phyloP scores from a whole-genome alignment of 1,140 invertebrate species.

The Apis florea region DNA sequence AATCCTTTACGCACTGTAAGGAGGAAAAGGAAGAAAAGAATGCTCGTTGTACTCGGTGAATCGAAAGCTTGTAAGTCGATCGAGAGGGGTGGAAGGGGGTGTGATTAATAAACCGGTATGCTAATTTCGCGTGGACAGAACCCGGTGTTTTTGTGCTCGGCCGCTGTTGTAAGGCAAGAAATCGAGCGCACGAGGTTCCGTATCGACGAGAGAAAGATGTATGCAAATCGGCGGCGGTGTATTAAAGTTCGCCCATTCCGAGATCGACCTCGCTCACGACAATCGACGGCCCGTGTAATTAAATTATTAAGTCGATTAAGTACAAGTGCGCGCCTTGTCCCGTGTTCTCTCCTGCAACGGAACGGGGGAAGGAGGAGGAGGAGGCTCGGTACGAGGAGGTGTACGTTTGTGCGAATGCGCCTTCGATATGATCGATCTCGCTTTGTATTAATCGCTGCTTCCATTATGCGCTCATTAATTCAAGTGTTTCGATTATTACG shows the following conservation, averaged over 20 bases:
- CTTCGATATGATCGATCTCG: too few relatives aligned
- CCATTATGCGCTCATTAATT: too few relatives aligned
- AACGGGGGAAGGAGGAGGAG: too few relatives aligned
- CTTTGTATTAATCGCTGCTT: too few relatives aligned
- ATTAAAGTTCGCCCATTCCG: constrained; percentile 32
- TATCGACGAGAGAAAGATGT: constrained; percentile 53
- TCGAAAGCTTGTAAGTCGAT: constrained; percentile 49
- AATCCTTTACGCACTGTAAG: too few relatives aligned
- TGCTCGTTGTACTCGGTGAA: constrained; percentile 52
- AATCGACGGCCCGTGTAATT: constrained; percentile 36
- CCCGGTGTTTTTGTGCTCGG: constrained; percentile 59
- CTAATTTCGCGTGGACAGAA: constrained; percentile 67
- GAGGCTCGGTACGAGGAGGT: too few relatives aligned
- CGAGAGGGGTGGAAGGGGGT: constrained; percentile 7
- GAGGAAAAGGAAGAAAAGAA: constrained; percentile 46
- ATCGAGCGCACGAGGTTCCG: neutral
- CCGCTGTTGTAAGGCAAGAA: constrained; percentile 10
- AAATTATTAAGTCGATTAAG: constrained; percentile 42
- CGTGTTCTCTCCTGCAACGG: neutral
- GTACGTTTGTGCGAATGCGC: too few relatives aligned
- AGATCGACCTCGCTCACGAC: constrained; percentile 37
- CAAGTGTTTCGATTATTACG: too few relatives aligned
- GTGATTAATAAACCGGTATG: constrained; percentile 75
- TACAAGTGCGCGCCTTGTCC: neutral
- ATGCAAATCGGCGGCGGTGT: constrained; percentile 51